Evolutionary conservation across 2,797 vertebrate species (phyloP), one percentile per base, ranked within the genome.

Genomic region (Moxostoma hubbsi): DNA sequence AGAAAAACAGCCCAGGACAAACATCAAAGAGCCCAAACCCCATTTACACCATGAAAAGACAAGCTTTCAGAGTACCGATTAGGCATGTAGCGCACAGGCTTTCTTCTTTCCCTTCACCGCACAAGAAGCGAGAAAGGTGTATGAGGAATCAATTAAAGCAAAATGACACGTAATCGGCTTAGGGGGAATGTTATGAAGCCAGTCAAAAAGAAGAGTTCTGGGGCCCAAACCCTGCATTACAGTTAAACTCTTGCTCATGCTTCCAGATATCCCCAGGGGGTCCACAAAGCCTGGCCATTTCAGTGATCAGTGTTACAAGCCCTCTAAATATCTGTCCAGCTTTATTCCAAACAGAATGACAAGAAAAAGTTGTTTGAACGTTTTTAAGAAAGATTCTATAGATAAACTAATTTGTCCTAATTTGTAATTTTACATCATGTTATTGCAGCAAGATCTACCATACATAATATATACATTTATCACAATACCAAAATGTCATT

Each of bases 1-100:
- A 84, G 88, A 89, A 87, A 89, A 85, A 80, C 83, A 87, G 88
- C 86, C 80, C 80, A 68, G 69, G 78, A 83, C 79, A 83, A 18
- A 70, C 55, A 81, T 71, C 70, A 54, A 68, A 67, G 51, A 55
- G 55, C 10, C 15, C 15, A 9, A 73, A 75, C 65, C 55, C 66
- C 47, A 75, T 82, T 83, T 46, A 80, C 16, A 24, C 53, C 45
- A n/a, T 55, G 62, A 81, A 71, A 61, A 61, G 61, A 71, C 13
- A 46, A 84, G 74, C 58, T 59, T 65, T 65, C 24, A 51, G 24
- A 53, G 64, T 11, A 53, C 18, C 9, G 13, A 55, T 69, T 58
- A 78, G 46, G 62, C 65, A 75, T 77, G 75, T 18, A 53, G 64
- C 5, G 12, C 16, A 58, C 11, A 53, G 18, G 58, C 49, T 10